A percentile compares a stretch with the other conserved stretches of the same genome.
These are phyloP conservation scores for Cyprinodon tularosa DNA, from an alignment of 2,113 vertebrate species.

Conservation along the genomic window DNA sequence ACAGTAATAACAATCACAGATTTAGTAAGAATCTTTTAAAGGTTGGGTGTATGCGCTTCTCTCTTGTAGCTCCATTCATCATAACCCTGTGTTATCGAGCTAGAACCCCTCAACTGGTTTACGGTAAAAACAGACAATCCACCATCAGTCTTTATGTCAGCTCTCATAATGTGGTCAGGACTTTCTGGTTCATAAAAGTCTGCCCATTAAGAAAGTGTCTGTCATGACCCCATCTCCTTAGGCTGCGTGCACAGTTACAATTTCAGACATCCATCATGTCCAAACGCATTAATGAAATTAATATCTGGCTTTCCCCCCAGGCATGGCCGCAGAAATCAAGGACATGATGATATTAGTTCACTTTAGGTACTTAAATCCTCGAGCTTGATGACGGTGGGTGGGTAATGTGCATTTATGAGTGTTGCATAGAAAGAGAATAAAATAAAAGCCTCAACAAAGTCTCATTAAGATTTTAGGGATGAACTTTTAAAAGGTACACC, in stretches of 20 bases:
- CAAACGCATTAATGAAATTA: slow-evolving; percentile 29
- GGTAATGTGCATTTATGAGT: slow-evolving; percentile 35
- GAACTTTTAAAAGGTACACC: slow-evolving; percentile 12
- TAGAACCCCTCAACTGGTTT: not conserved
- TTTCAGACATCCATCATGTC: slow-evolving; percentile 31
- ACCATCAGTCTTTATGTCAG: slow-evolving; percentile 8
- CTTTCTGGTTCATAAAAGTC: slow-evolving; percentile 11
- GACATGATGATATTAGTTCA: slow-evolving; percentile 32
- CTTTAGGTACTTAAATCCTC: slow-evolving; percentile 24
- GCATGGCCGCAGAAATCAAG: slow-evolving; percentile 16
- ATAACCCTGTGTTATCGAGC: not conserved
- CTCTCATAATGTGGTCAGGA: slow-evolving; percentile 9
- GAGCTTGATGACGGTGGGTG: slow-evolving; percentile 38
- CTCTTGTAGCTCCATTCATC: not conserved
- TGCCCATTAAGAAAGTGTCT: slow-evolving; percentile 23
- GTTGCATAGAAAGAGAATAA: slow-evolving; percentile 19
- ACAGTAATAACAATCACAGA: not conserved
- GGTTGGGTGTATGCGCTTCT: not conserved
- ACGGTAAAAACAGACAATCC: not conserved
- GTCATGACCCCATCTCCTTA: slow-evolving; percentile 6
- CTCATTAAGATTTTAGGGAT: slow-evolving; percentile 31
- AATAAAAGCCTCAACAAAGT: slow-evolving; percentile 5
- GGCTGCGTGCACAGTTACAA: slow-evolving; percentile 18
- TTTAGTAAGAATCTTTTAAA: not conserved
- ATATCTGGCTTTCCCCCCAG: slow-evolving; percentile 21